Evolutionary conservation across 2,888 invertebrate genomes (phyloP).

Genomic region (Rutpela maculata): DNA sequence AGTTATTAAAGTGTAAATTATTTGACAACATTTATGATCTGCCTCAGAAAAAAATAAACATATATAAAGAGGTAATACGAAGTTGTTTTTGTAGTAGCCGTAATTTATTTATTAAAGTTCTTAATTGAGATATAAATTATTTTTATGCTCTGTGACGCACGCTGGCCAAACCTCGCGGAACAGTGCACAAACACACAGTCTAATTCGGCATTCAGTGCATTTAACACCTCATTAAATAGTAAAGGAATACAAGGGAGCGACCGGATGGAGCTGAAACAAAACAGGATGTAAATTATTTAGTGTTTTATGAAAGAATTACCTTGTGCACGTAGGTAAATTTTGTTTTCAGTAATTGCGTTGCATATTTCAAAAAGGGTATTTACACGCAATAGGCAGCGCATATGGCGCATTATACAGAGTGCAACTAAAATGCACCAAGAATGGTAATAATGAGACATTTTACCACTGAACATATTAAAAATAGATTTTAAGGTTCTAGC

Average conservation of each 20-base stretch:
- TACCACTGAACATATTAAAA: too few relatives aligned
- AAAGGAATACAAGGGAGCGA: slow-evolving; percentile 7
- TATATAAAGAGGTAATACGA: slow-evolving; percentile 26
- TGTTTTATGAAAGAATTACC: slow-evolving; percentile 22
- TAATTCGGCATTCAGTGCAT: slow-evolving; percentile 18
- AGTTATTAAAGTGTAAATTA: slow-evolving; percentile 36
- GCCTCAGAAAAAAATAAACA: slow-evolving; percentile 43
- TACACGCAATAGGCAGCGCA: neutral
- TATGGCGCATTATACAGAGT: neutral
- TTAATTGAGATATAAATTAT: slow-evolving; percentile 46
- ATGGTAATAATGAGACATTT: too few relatives aligned
- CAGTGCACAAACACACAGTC: slow-evolving; percentile 13
- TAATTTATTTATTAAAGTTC: slow-evolving; percentile 44
- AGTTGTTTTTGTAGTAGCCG: slow-evolving; percentile 38
- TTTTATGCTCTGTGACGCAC: slow-evolving; percentile 46
- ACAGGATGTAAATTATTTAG: slow-evolving; percentile 19
- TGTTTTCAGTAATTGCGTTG: slow-evolving; percentile 2
- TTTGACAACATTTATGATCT: slow-evolving; percentile 38
- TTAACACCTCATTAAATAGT: slow-evolving; percentile 44
- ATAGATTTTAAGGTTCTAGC: too few relatives aligned
- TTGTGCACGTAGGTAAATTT: slow-evolving; percentile 1
- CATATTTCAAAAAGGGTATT: slow-evolving; percentile 15
- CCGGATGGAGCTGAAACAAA: slow-evolving; percentile 22
- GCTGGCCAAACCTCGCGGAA: slow-evolving; percentile 13
- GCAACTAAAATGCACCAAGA: neutral